Evolutionary conservation across 1,140 invertebrate genomes (phyloP).

Genomic region (Streblospio benedicti): DNA sequence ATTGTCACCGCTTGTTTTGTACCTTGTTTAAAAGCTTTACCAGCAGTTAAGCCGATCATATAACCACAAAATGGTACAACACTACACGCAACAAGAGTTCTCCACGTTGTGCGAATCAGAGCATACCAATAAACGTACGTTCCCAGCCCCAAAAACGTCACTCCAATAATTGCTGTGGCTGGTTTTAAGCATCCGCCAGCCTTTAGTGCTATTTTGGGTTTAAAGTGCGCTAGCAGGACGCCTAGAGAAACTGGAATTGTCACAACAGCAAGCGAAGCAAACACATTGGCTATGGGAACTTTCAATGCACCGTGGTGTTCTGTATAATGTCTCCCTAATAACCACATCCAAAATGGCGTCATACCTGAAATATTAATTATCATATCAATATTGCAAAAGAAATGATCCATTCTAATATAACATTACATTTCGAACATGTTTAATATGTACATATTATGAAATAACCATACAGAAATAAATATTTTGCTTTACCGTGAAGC

Average conservation of each 20-base stretch:
- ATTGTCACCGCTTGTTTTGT: conserved; percentile 47
- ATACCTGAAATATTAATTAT: conserved; percentile 67
- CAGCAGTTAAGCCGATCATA: conserved; percentile 54
- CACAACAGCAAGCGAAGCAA: conserved; percentile 64
- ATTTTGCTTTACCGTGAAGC: no score
- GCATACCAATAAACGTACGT: conserved; percentile 83
- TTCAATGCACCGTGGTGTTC: conserved; percentile 57
- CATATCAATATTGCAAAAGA: no score
- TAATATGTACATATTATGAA: no score
- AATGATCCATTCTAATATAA: no score
- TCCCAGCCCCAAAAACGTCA: conserved; percentile 85
- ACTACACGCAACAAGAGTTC: conserved; percentile 65
- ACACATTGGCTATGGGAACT: conserved; percentile 75
- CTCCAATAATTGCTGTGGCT: conserved; percentile 69
- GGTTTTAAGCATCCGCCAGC: conserved; percentile 49
- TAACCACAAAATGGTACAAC: conserved; percentile 82
- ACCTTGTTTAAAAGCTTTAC: conserved; percentile 28
- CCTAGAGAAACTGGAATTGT: conserved; percentile 76
- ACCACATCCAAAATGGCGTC: conserved; percentile 92
- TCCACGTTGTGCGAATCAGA: conserved; percentile 64
- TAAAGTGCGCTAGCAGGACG: conserved; percentile 49
- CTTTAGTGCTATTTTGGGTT: conserved; percentile 11
- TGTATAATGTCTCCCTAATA: conserved; percentile 67
- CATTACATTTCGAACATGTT: no score
- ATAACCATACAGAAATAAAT: no score